Conservation (phyloP, 2,797 vertebrate genomes). For the Aeoliscus strigatus region DNA sequence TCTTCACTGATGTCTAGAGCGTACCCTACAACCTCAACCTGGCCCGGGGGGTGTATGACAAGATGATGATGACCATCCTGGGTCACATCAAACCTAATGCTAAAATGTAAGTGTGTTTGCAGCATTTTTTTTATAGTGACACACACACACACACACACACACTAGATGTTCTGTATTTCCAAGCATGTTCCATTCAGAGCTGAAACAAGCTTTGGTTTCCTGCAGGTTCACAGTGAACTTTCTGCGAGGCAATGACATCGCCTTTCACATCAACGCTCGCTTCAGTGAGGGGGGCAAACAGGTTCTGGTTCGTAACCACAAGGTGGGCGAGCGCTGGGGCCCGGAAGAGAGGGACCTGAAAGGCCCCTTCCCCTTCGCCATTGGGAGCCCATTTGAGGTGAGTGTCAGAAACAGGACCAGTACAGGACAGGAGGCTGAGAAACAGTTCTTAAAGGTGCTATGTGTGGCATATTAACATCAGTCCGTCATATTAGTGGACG, state of each 20-base stretch:
- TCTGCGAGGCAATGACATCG: constrained; percentile 75
- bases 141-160: too few species aligned
- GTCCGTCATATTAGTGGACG: too few species aligned
- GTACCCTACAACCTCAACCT: constrained; percentile 79
- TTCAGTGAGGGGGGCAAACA: constrained; percentile 73
- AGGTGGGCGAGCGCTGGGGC: constrained; percentile 73
- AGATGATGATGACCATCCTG: constrained; percentile 77
- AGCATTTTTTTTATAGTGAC: too few species aligned
- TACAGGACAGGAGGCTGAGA: background rate
- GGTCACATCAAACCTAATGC: constrained; percentile 75
- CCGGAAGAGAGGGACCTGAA: constrained; percentile 72
- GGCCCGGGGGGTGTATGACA: constrained; percentile 75
- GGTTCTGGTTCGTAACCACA: constrained; percentile 74
- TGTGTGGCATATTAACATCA: constrained; percentile 14
- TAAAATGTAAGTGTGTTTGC: constrained; percentile 69
- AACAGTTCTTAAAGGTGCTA: background rate
- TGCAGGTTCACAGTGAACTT: constrained; percentile 79
- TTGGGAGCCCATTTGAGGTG: constrained; percentile 77
- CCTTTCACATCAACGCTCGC: constrained; percentile 78
- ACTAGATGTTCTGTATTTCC: too few species aligned
- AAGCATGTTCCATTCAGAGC: background rate
- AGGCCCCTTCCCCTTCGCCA: constrained; percentile 69
- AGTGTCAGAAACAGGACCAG: constrained; percentile 14
- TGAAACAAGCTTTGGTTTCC: constrained; percentile 1
- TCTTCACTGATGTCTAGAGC: constrained; percentile 47